Conservation (phyloP, 2,888 invertebrate genomes). For the Epirrita christyi region DNA sequence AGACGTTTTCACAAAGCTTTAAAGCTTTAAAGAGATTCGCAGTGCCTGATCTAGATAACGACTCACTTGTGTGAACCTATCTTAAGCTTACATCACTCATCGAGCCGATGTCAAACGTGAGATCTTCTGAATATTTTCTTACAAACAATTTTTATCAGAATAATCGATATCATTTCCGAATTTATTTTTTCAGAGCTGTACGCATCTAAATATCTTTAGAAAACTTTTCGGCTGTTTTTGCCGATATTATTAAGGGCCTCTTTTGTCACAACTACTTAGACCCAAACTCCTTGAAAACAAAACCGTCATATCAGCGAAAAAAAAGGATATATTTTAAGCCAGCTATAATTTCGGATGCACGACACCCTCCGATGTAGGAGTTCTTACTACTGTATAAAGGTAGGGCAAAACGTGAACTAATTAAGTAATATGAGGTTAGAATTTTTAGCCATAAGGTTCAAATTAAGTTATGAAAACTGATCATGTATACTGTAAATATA, state of each 20-base stretch:
- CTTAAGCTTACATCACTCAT: constrained; percentile 5
- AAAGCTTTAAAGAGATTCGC: constrained; percentile 29
- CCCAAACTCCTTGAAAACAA: background rate
- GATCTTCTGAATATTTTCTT: constrained; percentile 1
- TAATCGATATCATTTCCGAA: background rate
- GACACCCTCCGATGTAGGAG: background rate
- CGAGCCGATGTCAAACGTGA: constrained; percentile 12
- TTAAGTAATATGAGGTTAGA: too few relatives aligned
- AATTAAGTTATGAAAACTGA: too few relatives aligned
- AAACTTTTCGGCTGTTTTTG: constrained; percentile 1
- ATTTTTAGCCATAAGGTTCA: too few relatives aligned
- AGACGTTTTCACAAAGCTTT: constrained; percentile 37
- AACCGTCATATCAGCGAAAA: constrained; percentile 4
- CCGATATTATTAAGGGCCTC: constrained; percentile 2
- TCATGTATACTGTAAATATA: too few relatives aligned
- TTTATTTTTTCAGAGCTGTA: background rate
- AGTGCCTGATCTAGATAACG: constrained; percentile 46
- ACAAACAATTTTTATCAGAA: constrained; percentile 4
- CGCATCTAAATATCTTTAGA: background rate
- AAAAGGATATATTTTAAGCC: background rate
- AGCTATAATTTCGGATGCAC: background rate
- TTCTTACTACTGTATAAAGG: background rate
- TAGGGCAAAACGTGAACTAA: too few relatives aligned
- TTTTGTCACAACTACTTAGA: constrained; percentile 8
- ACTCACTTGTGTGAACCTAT: constrained; percentile 31